Conservation (phyloP, 2,113 vertebrate species). For the Daubentonia madagascariensis region DNA sequence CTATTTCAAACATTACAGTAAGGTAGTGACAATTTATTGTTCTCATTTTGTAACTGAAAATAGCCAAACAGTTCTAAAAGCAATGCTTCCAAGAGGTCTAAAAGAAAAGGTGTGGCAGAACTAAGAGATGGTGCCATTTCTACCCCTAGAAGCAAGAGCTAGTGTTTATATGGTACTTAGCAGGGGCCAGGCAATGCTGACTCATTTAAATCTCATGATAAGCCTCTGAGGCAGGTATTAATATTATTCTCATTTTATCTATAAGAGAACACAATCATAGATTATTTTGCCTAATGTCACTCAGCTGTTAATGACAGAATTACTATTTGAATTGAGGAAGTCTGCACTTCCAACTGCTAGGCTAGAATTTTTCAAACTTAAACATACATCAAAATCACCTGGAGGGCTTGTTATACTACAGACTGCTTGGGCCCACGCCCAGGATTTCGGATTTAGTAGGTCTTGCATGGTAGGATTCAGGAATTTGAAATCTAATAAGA, state of each 20-base stretch:
- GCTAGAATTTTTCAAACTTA: not conserved
- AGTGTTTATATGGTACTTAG: not conserved
- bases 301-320: not conserved
- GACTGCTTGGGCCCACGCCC: not conserved
- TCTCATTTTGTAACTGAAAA: constrained; percentile 13
- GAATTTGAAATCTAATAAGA: not conserved
- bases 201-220: not conserved
- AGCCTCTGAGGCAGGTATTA: not conserved
- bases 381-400: not conserved
- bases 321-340: not conserved
- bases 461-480: not conserved
- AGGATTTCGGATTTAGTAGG: not conserved
- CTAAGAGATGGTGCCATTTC: not conserved
- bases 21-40: not conserved
- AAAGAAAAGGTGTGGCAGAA: not conserved
- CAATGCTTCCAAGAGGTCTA: not conserved
- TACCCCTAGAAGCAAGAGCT: not conserved
- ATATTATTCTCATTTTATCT: not conserved
- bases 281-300: not conserved
- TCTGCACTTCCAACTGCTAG: not conserved
- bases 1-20: not conserved
- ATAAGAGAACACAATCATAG: not conserved
- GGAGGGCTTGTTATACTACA: not conserved
- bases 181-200: not conserved
- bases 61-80: not conserved